Percentiles rank a stretch among this genome's conserved stretches.
These are phyloP conservation scores for Telenomus remus DNA, from an alignment of 1,140 invertebrate species.

Conservation along the genomic window DNA sequence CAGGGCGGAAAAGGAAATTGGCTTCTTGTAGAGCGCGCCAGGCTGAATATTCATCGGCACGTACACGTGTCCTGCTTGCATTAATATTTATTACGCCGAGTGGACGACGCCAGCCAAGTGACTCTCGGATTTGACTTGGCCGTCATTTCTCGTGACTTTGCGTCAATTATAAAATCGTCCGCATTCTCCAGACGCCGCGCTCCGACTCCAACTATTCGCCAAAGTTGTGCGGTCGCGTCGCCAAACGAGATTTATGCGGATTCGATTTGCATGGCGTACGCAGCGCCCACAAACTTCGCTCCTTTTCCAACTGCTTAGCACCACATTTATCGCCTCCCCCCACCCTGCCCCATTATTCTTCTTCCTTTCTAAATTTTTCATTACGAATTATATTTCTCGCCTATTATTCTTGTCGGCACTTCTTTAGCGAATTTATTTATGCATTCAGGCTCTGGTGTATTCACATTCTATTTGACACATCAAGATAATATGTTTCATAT, in stretches of 20 bases:
- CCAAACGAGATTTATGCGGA: constrained; percentile 53
- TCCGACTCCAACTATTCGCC: constrained; percentile 31
- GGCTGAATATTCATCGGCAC: constrained; percentile 64
- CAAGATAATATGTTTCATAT: no score
- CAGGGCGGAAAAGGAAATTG: constrained; percentile 57
- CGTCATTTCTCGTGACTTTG: constrained; percentile 45
- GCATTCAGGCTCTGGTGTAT: no score
- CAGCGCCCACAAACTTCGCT: neutral
- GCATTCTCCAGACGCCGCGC: constrained; percentile 22
- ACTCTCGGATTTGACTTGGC: constrained; percentile 52
- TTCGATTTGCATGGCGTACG: constrained; percentile 49
- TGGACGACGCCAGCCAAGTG: constrained; percentile 45
- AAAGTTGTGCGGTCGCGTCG: constrained; percentile 34
- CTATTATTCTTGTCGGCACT: no score
- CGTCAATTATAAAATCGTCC: constrained; percentile 57
- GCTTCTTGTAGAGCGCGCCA: constrained; percentile 50
- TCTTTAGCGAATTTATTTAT: no score
- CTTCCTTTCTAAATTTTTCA: no score
- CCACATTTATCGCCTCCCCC: neutral
- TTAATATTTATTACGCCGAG: constrained; percentile 62
- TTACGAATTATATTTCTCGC: no score
- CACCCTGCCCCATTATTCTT: no score
- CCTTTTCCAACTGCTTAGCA: neutral
- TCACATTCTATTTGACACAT: no score
- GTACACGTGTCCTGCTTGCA: constrained; percentile 54